Evolutionary conservation across 2,888 invertebrate genomes (phyloP), one percentile per base, ranked within the genome.

Genomic region (Chaitophorus viminalis): DNA sequence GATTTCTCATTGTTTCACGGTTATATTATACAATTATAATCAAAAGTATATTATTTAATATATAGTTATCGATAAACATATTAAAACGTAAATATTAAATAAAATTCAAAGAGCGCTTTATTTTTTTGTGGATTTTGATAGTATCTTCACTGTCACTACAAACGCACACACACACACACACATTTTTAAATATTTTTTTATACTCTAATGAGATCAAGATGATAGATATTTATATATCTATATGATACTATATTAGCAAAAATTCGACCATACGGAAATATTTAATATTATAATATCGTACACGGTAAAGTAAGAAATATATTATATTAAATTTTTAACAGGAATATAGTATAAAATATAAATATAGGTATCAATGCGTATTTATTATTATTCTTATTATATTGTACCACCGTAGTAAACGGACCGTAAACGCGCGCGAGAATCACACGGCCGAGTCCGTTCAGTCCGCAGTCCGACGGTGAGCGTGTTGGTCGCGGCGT

Each of bases 401-500:
- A 21, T 5, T 17, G 29, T 65, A 25, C 29, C 46, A 46, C n/a
- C 65, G 65, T 52, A 31, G 84, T 68, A 21, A 54, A 33, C 85
- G 54, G 36, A 75, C 54, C 60, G 75, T 36, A 33, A 85, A 72
- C 72, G 78, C 86, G 54, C 54, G 78, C 72, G 86, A 72, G 86
- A 72, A 78, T 54, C 72, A 31, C 36, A 6, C 75, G 77, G 86
- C 70, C 78, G 36, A 29, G 11, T 6, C 33, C 21, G 86, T 87
- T 87, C 87, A 87, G 78, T 87, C 39, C 79, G 87, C 81, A 74
- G 79, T 87, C 74, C 74, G 87, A 87, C 87, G 81, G 54, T 70
- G 79, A 81, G 79, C 87, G 87, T 25, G 87, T 87, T 87, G 81
- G 87, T 87, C 79, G 87, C 79, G 72, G 74, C 76, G 84, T 77